Evolutionary conservation across 2,113 vertebrate species (phyloP).

Genomic region (Spea multiplicata): DNA sequence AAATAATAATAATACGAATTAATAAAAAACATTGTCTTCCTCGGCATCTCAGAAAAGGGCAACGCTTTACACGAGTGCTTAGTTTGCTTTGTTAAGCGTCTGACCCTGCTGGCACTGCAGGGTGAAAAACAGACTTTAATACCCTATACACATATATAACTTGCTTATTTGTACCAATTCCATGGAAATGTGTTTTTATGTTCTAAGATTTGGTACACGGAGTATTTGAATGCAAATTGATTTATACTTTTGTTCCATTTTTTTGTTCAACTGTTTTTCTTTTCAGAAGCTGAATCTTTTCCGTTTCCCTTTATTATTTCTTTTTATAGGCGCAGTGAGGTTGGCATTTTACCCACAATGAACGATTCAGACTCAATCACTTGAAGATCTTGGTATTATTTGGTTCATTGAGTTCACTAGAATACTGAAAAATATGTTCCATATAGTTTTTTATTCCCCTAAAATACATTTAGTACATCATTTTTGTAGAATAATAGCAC

Average conservation of each 20-base stretch:
- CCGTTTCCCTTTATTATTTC: neutral
- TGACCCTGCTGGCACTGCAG: too few species aligned
- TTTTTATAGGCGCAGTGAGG: constrained; percentile 3
- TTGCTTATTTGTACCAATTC: too few species aligned
- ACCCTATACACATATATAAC: too few species aligned
- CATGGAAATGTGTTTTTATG: too few species aligned
- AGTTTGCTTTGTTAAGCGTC: too few species aligned
- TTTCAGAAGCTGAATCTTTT: neutral
- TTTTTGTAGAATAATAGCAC: constrained; percentile 19
- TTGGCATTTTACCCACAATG: neutral
- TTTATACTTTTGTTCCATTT: neutral
- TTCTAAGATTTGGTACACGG: neutral
- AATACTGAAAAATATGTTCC: neutral
- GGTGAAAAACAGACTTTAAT: too few species aligned
- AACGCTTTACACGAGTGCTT: too few species aligned
- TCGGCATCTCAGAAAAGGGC: too few species aligned
- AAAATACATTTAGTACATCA: constrained; percentile 2
- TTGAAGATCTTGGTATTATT: constrained; percentile 8
- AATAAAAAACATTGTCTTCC: too few species aligned
- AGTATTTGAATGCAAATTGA: neutral
- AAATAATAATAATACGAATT: too few species aligned
- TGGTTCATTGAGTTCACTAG: neutral
- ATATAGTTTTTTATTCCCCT: neutral
- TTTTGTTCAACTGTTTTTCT: neutral
- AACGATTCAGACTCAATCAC: constrained; percentile 17